Conservation (phyloP, 2,797 vertebrate species). For the Crax fasciolata region DNA sequence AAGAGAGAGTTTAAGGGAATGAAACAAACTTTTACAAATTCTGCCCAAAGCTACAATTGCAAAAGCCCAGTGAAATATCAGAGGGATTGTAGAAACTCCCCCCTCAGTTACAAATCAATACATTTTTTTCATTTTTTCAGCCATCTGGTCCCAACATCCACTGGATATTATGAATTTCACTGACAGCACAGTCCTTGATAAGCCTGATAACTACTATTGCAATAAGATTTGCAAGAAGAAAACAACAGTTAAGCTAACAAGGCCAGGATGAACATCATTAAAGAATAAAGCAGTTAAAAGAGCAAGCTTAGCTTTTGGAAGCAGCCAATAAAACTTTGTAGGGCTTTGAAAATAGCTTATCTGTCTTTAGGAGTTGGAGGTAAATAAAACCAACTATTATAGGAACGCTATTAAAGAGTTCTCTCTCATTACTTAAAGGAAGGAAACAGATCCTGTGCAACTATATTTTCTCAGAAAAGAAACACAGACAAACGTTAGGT, state of each 20-base stretch:
- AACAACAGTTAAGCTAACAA: background rate
- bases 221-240: slow-evolving; percentile 10
- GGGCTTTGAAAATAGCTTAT: background rate
- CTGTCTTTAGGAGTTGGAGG: background rate
- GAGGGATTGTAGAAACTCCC: background rate
- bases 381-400: background rate
- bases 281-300: background rate
- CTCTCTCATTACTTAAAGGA: background rate
- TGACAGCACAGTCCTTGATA: background rate
- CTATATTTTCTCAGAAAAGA: background rate
- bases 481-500: background rate
- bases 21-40: background rate
- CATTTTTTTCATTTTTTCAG: background rate
- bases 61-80: background rate
- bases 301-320: background rate
- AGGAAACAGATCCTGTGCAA: background rate
- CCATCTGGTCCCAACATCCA: background rate
- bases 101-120: background rate
- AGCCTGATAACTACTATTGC: background rate
- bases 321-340: background rate
- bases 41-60: background rate
- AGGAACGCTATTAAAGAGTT: background rate
- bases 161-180: background rate
- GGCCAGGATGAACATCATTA: background rate
- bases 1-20: background rate